Evolutionary conservation across 1,140 invertebrate species (phyloP), one percentile per base, ranked within the genome.

Genomic region (Cyclina sinensis): DNA sequence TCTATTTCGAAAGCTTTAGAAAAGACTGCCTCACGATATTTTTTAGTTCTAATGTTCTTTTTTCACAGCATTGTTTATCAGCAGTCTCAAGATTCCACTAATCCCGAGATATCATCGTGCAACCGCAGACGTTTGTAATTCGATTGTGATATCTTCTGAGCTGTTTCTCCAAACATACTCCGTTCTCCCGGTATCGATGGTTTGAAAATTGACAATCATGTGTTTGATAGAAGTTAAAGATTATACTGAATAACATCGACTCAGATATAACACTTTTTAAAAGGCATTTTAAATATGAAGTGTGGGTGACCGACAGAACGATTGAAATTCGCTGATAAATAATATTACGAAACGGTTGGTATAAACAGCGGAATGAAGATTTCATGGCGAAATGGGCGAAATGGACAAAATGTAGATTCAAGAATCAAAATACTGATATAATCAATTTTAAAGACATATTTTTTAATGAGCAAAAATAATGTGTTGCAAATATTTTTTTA

Each of bases 151-250:
- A 65, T 1, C 30, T 65, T 65, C 59, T 65, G 59, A 65, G 59
- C 27, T 65, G n/a, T 65, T 65, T 65, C 59, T 30, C 59, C 59
- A 35, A 65, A 65, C n/a, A 65, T 65, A 65, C 16, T 30, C 7
- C 11, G 2, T 65, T 65, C 59, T 35, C 59, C n/a, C 27, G 59
- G 59, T 65, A 65, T 4, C 30, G 27, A 11, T 7, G 59, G n/a
- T 27, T 30, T 14, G 59, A 30, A 4, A 30, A 65, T 65, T 24
- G 59, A 65, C 11, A n/a, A 24, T 65, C 59, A 65, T 54, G 3
- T 30, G 16, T 9, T 30, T 65, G 59, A 65, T 65, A 30, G 30
- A 30, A 18, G 59, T 65, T 65, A 5, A 2, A 30, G 59, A 65
- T 65, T 65, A 65, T 24, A n/a, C 30, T 65, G 59, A 35, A 54